phyloP scores from a whole-genome alignment of 2,888 invertebrate species.

The Tetranychus piercei region DNA sequence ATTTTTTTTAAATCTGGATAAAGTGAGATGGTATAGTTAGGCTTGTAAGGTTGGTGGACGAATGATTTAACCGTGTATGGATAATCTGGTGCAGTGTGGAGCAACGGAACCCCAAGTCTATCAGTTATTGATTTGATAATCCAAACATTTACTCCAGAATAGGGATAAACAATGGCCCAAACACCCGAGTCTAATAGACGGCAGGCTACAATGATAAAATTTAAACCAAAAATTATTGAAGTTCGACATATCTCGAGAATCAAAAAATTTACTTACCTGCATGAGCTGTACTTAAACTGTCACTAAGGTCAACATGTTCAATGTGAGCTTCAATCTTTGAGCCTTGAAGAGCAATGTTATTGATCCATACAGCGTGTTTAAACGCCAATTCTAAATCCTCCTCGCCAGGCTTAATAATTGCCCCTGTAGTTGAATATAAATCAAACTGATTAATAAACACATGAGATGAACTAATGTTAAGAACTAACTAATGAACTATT shows the following conservation, averaged over 20 bases:
- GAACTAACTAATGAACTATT: too few species aligned
- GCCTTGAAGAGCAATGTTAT: background rate
- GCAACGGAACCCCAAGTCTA: background rate
- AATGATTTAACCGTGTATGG: background rate
- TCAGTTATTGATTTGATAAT: slow-evolving; percentile 2
- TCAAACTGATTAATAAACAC: too few species aligned
- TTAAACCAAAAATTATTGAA: background rate
- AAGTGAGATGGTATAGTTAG: background rate
- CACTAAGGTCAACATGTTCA: background rate
- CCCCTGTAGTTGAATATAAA: background rate
- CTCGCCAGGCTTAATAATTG: background rate
- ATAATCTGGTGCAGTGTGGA: background rate
- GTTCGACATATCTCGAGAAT: background rate
- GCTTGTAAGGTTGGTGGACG: background rate
- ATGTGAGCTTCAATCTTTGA: background rate
- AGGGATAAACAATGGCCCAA: slow-evolving; percentile 6
- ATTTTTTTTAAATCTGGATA: background rate
- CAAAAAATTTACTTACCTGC: background rate
- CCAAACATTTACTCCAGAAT: background rate
- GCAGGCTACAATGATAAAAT: background rate
- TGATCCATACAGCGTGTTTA: background rate
- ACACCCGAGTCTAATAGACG: background rate
- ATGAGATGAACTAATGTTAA: background rate
- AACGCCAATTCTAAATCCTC: background rate
- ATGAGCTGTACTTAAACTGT: background rate